A percentile compares a stretch with the other conserved stretches of the same genome.
phyloP scores from a whole-genome alignment of 2,888 invertebrate genomes.

The Pammene aurita region DNA sequence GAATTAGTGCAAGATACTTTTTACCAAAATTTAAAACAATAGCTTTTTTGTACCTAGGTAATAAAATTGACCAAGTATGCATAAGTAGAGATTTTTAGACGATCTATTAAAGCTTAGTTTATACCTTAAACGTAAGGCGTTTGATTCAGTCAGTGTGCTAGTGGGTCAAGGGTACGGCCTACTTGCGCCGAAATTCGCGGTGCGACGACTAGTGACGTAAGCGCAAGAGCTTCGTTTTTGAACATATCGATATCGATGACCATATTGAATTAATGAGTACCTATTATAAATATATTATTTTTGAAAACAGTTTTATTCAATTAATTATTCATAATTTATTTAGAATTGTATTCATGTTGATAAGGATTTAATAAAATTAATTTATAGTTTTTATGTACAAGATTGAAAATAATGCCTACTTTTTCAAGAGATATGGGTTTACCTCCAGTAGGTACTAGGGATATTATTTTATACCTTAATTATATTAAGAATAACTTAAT shows the following conservation, averaged over 20 bases:
- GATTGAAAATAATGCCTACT: too few relatives aligned
- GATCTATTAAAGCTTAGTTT: neutral
- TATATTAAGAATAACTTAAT: too few relatives aligned
- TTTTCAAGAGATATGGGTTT: too few relatives aligned
- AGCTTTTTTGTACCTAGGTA: too few relatives aligned
- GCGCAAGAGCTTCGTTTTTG: neutral
- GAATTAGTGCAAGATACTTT: neutral
- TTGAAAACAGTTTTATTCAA: neutral
- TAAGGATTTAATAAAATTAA: too few relatives aligned
- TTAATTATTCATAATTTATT: too few relatives aligned
- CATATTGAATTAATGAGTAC: neutral
- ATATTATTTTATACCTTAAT: too few relatives aligned
- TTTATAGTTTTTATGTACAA: too few relatives aligned
- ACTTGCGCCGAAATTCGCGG: slow-evolving; percentile 31
- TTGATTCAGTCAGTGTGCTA: slow-evolving; percentile 30
- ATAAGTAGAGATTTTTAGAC: neutral
- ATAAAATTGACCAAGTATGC: too few relatives aligned
- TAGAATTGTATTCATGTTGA: too few relatives aligned
- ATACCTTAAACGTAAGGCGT: slow-evolving; percentile 9
- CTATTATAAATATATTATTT: neutral
- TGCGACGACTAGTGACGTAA: slow-evolving; percentile 17
- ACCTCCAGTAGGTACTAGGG: too few relatives aligned
- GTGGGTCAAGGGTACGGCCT: slow-evolving; percentile 31
- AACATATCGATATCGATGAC: slow-evolving; percentile 15
- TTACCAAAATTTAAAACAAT: too few relatives aligned